Base-by-base conservation (phyloP, 2,113 vertebrate species). In the Carettochelys insculpta region DNA sequence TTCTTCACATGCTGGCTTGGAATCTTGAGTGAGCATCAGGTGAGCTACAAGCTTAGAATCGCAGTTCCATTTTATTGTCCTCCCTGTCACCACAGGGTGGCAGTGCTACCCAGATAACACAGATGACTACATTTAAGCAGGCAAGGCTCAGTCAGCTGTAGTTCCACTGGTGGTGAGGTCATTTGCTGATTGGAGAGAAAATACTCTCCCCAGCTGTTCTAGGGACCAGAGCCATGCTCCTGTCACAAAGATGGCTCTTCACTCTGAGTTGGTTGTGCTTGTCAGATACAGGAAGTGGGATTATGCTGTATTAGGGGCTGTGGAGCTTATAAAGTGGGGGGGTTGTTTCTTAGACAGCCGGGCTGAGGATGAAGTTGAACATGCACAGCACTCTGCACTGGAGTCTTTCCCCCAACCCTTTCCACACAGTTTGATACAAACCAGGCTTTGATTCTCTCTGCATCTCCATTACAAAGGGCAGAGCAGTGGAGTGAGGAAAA, bases 301-400 rank as follows among this genome's bases (percentile, higher is more conserved):
- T 83, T 80, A 31, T 29, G 80, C 82, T 86, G 78, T 4, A 51
- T 87, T 68, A 85, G 84, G 91, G 82, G 90, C 92, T 43, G 81
- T 61, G 87, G 52, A 90, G 90, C 88, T 93, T 76, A 51, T 86
- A 90, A 94, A 92, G 94, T 14, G 14, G 83, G 53, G 2, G 78
- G 52, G 80, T 92, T 92, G 92, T 85, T 38, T 54, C 24, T 3
- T 4, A n/a, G 76, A 31, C 71, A 25, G 47, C 47, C 29, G 80
- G 84, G 77, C 89, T 90, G 92, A 94, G 93, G 31, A 82, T 95
- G 96, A 95, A 95, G 92, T 85, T 76, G 93, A 96, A 96, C 94
- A 91, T 41, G 87, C 91, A 90, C 75, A n/a, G 54, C 82, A 22
- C 86, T 53, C 78, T 80, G 88, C 6, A 1, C 22, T 45, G 85